Evolutionary conservation across 2,888 invertebrate species (phyloP).

Genomic region (Mesorhabditis belari): DNA sequence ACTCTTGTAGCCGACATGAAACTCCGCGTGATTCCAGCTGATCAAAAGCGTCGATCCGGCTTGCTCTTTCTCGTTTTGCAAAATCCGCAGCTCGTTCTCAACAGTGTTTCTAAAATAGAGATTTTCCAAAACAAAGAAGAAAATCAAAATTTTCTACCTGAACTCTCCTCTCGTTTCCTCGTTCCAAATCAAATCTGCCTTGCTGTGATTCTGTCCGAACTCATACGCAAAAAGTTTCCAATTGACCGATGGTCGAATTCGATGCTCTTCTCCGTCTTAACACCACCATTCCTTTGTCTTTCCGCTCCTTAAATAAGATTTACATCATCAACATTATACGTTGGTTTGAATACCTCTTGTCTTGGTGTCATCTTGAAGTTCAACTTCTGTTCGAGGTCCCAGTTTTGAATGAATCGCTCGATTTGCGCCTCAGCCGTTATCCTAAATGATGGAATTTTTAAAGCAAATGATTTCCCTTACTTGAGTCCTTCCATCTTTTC

Average conservation of each 20-base stretch:
- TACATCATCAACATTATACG: too few species aligned
- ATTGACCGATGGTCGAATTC: slow-evolving; percentile 67
- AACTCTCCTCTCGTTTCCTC: slow-evolving; percentile 92
- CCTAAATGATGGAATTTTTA: slow-evolving; percentile 7
- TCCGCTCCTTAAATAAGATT: slow-evolving; percentile 18
- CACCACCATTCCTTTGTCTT: slow-evolving; percentile 68
- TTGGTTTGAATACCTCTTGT: too few species aligned
- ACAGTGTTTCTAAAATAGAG: slow-evolving; percentile 20
- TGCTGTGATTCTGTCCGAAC: slow-evolving; percentile 84
- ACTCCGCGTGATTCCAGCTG: slow-evolving; percentile 97
- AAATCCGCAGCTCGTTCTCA: slow-evolving; percentile 62
- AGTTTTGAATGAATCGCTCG: slow-evolving; percentile 57
- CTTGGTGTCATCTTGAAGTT: slow-evolving; percentile 42
- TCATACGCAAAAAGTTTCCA: slow-evolving; percentile 91
- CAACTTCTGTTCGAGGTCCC: slow-evolving; percentile 57
- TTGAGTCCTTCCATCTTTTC: slow-evolving; percentile 21
- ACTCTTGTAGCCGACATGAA: slow-evolving; percentile 87
- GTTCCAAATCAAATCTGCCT: slow-evolving; percentile 97
- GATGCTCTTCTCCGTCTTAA: slow-evolving; percentile 79
- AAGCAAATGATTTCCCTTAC: slow-evolving; percentile 1
- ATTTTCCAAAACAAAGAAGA: not conserved
- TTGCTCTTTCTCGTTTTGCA: slow-evolving; percentile 80
- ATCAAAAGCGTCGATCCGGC: slow-evolving; percentile 59
- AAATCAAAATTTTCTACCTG: slow-evolving; percentile 60
- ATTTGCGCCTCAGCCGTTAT: slow-evolving; percentile 55